Conservation (phyloP, 2,888 invertebrate genomes). For the Calliscelio sp. region DNA sequence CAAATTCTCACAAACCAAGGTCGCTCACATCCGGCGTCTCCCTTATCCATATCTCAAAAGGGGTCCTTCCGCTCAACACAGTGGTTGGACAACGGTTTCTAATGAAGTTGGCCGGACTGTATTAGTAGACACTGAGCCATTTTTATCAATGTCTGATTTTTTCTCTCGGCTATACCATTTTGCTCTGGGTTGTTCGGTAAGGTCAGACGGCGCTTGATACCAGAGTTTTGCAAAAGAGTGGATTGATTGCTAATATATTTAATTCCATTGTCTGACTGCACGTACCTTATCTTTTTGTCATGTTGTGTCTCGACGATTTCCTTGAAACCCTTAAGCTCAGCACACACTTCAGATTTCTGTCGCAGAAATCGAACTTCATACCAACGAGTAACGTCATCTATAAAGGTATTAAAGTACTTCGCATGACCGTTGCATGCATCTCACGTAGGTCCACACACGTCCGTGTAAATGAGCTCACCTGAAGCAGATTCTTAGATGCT, state of each 20-base stretch:
- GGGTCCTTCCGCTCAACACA: conserved; percentile 59
- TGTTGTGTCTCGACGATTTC: too few relatives aligned
- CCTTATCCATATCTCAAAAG: conserved; percentile 67
- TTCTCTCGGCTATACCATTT: conserved; percentile 75
- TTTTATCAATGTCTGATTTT: conserved; percentile 65
- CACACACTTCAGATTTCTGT: too few relatives aligned
- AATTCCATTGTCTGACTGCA: conserved; percentile 72
- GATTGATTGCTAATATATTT: conserved; percentile 70
- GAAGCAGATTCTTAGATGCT: too few relatives aligned
- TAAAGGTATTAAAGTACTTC: too few relatives aligned
- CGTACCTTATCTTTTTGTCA: conserved; percentile 65
- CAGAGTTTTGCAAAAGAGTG: conserved; percentile 70
- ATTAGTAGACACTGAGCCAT: conserved; percentile 64
- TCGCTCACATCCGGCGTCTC: conserved; percentile 43
- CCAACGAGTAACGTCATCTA: too few relatives aligned
- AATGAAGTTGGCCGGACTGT: conserved; percentile 73
- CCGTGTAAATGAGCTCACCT: too few relatives aligned
- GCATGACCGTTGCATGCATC: too few relatives aligned
- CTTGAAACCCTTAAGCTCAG: too few relatives aligned
- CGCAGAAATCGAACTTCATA: too few relatives aligned
- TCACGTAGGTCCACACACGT: too few relatives aligned
- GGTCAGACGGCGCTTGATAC: conserved; percentile 75
- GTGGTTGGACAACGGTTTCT: conserved; percentile 71
- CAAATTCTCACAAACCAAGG: conserved; percentile 63
- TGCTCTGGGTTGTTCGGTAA: conserved; percentile 77